A percentile compares a stretch with the other conserved stretches of the same genome.
Conservation (phyloP, 1,140 invertebrate genomes). For the Lepidotrigona ventralis region DNA sequence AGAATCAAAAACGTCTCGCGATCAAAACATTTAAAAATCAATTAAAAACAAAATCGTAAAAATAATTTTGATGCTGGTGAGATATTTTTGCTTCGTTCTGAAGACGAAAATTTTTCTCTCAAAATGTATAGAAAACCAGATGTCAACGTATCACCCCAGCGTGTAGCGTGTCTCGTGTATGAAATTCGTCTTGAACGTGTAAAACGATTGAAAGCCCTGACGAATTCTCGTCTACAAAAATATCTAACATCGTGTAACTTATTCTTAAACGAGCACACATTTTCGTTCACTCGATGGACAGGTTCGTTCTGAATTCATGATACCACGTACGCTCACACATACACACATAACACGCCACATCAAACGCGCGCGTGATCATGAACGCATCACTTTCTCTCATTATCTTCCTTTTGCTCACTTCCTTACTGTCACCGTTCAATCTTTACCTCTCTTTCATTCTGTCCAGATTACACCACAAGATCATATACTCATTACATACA, state of each 20-base stretch:
- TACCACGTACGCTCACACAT: not conserved
- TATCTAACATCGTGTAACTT: constrained; percentile 21
- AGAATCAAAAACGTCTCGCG: not conserved
- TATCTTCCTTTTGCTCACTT: constrained; percentile 46
- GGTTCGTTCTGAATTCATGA: not conserved
- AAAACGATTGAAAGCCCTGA: constrained; percentile 22
- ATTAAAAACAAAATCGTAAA: not conserved
- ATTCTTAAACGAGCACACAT: constrained; percentile 22
- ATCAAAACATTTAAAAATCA: not conserved
- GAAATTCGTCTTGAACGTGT: not conserved
- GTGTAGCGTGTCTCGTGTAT: not conserved
- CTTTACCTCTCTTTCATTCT: not conserved
- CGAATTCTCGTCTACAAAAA: constrained; percentile 26
- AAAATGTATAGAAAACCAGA: not conserved
- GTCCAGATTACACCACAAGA: not conserved
- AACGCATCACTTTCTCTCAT: constrained; percentile 55
- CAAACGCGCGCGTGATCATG: not conserved
- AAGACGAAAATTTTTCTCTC: not conserved
- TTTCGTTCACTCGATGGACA: constrained; percentile 6
- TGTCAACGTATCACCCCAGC: not conserved
- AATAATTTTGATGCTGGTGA: not conserved
- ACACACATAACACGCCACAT: fast-evolving
- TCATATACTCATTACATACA: not conserved
- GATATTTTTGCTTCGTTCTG: not conserved
- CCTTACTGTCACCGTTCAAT: constrained; percentile 36